phyloP scores from a whole-genome alignment of 1,140 invertebrate species.

The Sminthurinus signatus region DNA sequence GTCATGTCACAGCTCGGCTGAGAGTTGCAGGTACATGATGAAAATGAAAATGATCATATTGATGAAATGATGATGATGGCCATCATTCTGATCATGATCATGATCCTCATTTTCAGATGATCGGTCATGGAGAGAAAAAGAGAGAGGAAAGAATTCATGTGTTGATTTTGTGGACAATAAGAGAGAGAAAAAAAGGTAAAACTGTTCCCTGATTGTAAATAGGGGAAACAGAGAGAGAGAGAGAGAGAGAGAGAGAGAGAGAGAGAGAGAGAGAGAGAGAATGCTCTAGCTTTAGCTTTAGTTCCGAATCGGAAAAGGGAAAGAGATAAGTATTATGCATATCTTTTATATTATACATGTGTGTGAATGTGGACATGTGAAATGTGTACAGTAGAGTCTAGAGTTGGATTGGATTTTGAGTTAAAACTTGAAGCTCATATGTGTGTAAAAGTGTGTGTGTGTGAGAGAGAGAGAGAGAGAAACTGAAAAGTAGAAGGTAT shows the following conservation, averaged over 20 bases:
- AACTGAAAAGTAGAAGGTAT: conserved; percentile 21
- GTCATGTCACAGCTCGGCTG: too few relatives aligned
- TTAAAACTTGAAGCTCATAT: too few relatives aligned
- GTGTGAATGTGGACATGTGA: not conserved
- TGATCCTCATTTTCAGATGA: too few relatives aligned
- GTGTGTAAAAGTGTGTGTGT: not conserved
- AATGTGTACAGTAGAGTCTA: not conserved
- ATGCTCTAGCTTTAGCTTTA: too few relatives aligned
- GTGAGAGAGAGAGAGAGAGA: conserved; percentile 23
- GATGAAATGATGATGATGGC: too few relatives aligned
- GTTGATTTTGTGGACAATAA: conserved; percentile 29
- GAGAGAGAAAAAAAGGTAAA: conserved; percentile 19
- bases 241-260: not conserved
- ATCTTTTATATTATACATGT: not conserved
- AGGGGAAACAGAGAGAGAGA: conserved; percentile 10
- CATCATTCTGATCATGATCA: conserved; percentile 1
- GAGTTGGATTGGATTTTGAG: too few relatives aligned
- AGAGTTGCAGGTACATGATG: not conserved
- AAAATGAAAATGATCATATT: too few relatives aligned
- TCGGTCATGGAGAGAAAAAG: conserved; percentile 1
- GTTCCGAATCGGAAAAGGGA: too few relatives aligned
- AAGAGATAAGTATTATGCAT: not conserved
- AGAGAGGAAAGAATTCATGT: conserved; percentile 14
- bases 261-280: conserved; percentile 23
- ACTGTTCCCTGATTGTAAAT: conserved; percentile 33